Evolutionary conservation across 2,888 invertebrate species (phyloP).

Genomic region (Andrena flavipes): DNA sequence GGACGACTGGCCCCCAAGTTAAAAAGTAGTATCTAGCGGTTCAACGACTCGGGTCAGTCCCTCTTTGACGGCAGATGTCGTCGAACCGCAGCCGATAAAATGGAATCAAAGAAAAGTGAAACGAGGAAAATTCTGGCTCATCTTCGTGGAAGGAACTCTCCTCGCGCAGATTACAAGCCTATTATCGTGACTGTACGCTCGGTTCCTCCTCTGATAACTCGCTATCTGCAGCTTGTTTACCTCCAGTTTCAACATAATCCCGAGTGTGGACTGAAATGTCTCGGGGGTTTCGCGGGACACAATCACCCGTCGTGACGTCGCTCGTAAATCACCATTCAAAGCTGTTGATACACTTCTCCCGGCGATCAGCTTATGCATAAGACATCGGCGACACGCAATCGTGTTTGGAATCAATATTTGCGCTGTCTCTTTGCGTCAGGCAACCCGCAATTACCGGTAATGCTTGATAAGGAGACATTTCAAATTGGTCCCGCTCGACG

Average conservation of each 20-base stretch:
- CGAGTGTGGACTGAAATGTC: background rate
- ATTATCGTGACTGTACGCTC: background rate
- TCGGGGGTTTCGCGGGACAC: background rate
- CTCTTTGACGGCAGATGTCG: too few relatives aligned
- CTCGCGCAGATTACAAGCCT: background rate
- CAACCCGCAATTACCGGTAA: background rate
- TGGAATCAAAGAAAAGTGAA: background rate
- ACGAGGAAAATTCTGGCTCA: background rate
- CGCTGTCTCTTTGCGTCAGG: too few relatives aligned
- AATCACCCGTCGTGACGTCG: background rate
- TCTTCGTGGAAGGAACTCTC: background rate
- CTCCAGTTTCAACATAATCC: conserved; percentile 31
- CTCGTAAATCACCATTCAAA: background rate
- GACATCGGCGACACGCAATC: background rate
- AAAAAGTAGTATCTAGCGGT: too few relatives aligned
- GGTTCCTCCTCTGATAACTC: background rate
- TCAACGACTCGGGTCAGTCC: too few relatives aligned
- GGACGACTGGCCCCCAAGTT: too few relatives aligned
- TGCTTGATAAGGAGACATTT: background rate
- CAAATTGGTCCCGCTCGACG: background rate
- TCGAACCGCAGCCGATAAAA: too few relatives aligned
- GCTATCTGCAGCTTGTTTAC: conserved; percentile 39
- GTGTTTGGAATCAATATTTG: background rate
- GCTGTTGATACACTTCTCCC: background rate
- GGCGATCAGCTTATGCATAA: background rate